These are phyloP conservation scores for Dendrolimus punctatus DNA, from an alignment of 1,140 invertebrate genomes.

Conservation along the genomic window DNA sequence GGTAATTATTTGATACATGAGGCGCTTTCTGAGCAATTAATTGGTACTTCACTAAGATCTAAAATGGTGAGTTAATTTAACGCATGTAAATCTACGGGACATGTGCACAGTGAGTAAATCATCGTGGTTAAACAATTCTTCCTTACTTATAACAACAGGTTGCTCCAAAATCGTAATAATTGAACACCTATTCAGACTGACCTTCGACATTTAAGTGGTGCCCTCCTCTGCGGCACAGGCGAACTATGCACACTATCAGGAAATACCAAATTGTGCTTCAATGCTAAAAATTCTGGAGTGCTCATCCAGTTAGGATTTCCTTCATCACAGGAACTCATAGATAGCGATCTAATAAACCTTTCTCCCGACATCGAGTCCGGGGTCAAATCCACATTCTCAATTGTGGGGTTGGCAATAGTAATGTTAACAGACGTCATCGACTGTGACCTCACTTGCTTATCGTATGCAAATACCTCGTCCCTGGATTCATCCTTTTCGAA, in stretches of 20 bases:
- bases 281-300: constrained; percentile 84
- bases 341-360: constrained; percentile 70
- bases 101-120: no score
- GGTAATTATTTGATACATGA: no score
- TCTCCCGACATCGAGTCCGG: constrained; percentile 70
- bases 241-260: constrained; percentile 84
- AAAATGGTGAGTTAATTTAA: no score
- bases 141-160: no score
- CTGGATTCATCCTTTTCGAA: constrained; percentile 56
- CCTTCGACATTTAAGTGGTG: constrained; percentile 74
- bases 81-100: no score
- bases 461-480: constrained; percentile 50
- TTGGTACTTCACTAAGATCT: no score
- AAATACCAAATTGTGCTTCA: constrained; percentile 90
- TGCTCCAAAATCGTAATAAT: no score
- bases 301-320: constrained; percentile 82
- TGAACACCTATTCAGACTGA: constrained; percentile 15
- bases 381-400: constrained; percentile 75
- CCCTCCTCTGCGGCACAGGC: constrained; percentile 75
- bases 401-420: constrained; percentile 78
- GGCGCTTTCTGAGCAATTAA: no score
- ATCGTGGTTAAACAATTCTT: no score
- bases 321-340: constrained; percentile 74
- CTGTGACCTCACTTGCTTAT: constrained; percentile 69
- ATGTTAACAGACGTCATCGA: constrained; percentile 78